Percentiles rank a stretch among this genome's conserved stretches.
phyloP scores from a whole-genome alignment of 2,113 vertebrate genomes.

The Sigmodon hispidus region DNA sequence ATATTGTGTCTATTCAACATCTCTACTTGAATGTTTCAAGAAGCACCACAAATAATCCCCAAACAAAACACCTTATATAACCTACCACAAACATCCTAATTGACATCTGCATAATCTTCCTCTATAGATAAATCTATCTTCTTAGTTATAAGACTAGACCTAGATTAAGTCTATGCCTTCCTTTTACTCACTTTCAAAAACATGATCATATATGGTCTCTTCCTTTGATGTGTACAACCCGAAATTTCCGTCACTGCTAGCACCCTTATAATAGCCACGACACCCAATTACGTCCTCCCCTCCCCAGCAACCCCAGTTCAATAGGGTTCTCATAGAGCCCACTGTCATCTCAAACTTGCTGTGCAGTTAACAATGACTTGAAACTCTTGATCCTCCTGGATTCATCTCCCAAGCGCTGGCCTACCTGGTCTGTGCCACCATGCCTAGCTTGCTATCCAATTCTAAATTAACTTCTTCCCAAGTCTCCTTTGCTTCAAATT shows the following conservation, averaged over 20 bases:
- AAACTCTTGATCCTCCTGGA: background rate
- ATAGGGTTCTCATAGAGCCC: background rate
- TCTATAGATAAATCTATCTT: background rate
- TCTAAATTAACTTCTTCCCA: background rate
- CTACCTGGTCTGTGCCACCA: background rate
- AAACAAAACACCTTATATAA: background rate
- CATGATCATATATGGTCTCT: background rate
- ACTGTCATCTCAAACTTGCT: background rate
- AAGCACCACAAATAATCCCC: background rate
- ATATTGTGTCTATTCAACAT: background rate
- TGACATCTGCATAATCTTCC: background rate
- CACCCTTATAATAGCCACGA: background rate
- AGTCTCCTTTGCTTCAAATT: background rate
- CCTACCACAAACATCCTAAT: background rate
- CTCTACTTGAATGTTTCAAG: background rate
- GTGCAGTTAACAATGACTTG: background rate
- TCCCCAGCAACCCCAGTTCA: background rate
- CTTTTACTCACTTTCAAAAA: conserved; percentile 24
- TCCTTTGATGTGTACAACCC: background rate
- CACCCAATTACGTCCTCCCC: background rate
- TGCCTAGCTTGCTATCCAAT: no score
- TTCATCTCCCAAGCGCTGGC: background rate
- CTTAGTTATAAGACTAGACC: background rate
- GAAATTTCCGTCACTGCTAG: background rate
- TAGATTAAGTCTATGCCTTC: background rate